These are phyloP conservation scores for Trichacis sp. DNA, from an alignment of 2,888 invertebrate genomes.

Conservation along the genomic window DNA sequence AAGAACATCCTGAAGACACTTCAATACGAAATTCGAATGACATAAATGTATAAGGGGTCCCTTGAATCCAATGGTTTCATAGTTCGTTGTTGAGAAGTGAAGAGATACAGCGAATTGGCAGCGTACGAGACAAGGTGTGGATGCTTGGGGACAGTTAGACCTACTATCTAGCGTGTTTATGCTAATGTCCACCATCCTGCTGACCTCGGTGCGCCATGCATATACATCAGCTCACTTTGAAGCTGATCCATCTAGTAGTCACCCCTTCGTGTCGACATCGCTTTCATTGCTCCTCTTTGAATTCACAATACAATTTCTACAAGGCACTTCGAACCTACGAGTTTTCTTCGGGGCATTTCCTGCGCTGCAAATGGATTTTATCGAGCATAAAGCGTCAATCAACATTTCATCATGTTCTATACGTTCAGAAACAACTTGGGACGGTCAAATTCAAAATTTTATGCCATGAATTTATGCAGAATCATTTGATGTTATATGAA, in stretches of 20 bases:
- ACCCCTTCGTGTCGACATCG: constrained; percentile 27
- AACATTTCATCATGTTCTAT: too few species aligned
- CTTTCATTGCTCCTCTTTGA: constrained; percentile 21
- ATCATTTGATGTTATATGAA: too few species aligned
- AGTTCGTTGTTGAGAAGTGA: constrained; percentile 30
- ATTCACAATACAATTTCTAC: constrained; percentile 18
- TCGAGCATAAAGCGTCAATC: too few species aligned
- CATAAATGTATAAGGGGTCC: constrained; percentile 8
- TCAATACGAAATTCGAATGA: neutral
- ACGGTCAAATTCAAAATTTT: too few species aligned
- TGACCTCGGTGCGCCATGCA: constrained; percentile 58
- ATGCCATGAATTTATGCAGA: too few species aligned
- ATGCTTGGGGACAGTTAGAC: constrained; percentile 55
- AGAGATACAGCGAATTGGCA: constrained; percentile 25
- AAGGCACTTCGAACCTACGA: constrained; percentile 13
- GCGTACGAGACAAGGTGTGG: constrained; percentile 28
- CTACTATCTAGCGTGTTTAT: constrained; percentile 59
- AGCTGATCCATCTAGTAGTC: constrained; percentile 50
- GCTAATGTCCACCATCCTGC: constrained; percentile 57
- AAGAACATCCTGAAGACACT: too few species aligned
- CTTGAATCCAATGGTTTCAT: constrained; percentile 1
- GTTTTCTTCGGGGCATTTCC: neutral
- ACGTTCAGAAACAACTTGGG: too few species aligned
- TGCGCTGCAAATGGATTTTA: too few species aligned
- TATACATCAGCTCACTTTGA: constrained; percentile 62